Conservation (phyloP, 2,113 vertebrate species). For the Myrmecobius fasciatus region DNA sequence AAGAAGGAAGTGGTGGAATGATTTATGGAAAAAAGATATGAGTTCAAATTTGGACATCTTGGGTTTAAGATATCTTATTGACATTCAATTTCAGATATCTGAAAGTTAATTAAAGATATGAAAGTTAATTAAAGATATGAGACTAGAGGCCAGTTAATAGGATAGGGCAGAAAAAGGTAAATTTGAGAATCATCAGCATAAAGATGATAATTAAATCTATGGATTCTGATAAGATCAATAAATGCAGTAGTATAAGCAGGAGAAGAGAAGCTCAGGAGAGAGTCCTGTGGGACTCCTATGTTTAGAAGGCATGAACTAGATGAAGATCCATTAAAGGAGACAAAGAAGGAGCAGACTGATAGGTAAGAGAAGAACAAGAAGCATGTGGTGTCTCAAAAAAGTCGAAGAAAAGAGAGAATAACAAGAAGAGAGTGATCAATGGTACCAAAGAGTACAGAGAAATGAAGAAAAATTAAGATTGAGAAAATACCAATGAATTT, state of each 20-base stretch:
- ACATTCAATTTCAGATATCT: neutral
- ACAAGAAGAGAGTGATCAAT: too few species aligned
- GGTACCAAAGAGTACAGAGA: too few species aligned
- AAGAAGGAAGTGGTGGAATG: neutral
- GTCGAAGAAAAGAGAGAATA: too few species aligned
- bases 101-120: too few species aligned
- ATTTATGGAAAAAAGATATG: neutral
- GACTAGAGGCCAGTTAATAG: neutral
- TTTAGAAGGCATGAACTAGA: too few species aligned
- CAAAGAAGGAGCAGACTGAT: too few species aligned
- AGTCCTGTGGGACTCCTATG: neutral
- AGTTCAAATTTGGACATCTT: neutral
- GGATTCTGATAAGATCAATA: neutral
- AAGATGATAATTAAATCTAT: neutral
- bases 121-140: neutral
- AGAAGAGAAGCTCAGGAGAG: neutral
- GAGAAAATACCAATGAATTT: too few species aligned
- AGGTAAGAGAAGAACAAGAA: too few species aligned
- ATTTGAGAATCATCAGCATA: neutral
- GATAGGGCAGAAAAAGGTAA: neutral
- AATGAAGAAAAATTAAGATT: too few species aligned
- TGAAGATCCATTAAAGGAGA: too few species aligned
- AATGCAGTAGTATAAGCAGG: neutral
- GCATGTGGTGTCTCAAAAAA: too few species aligned
- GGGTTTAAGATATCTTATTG: neutral